Conservation (phyloP, 2,797 vertebrate genomes). For the Tragelaphus oryx region DNA sequence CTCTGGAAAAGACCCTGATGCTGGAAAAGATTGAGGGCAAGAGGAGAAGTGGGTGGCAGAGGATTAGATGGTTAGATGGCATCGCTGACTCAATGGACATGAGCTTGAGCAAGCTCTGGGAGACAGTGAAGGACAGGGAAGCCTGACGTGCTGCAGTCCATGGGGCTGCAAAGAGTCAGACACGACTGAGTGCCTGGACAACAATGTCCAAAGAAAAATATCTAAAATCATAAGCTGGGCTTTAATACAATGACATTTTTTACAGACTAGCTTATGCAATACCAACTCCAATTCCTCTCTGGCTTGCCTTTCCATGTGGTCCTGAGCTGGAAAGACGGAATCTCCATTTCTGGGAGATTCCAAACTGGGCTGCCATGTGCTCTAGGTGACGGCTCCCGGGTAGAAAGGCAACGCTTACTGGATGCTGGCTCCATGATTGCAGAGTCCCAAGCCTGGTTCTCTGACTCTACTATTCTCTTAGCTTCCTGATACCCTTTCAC, state of each 20-base stretch:
- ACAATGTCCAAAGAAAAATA: background rate
- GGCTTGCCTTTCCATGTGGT: background rate
- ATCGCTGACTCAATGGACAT: background rate
- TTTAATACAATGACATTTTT: background rate
- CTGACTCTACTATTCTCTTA: background rate
- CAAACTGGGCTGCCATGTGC: background rate
- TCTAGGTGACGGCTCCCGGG: background rate
- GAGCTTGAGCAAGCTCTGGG: background rate
- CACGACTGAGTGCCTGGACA: background rate
- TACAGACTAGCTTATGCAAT: background rate
- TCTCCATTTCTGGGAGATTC: background rate
- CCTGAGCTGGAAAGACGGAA: background rate
- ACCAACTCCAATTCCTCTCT: background rate
- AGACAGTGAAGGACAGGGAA: background rate
- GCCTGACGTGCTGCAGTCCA: background rate
- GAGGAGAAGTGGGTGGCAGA: background rate
- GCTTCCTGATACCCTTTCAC: background rate
- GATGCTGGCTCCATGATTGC: background rate
- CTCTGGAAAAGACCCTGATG: background rate
- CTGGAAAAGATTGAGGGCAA: background rate
- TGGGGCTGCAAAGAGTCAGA: background rate
- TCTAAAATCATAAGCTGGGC: background rate
- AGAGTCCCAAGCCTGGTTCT: background rate
- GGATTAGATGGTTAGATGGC: background rate
- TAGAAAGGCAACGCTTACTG: background rate